Evolutionary conservation across 2,113 vertebrate species (phyloP).

Genomic region (Sinocyclocheilus anophthalmus): DNA sequence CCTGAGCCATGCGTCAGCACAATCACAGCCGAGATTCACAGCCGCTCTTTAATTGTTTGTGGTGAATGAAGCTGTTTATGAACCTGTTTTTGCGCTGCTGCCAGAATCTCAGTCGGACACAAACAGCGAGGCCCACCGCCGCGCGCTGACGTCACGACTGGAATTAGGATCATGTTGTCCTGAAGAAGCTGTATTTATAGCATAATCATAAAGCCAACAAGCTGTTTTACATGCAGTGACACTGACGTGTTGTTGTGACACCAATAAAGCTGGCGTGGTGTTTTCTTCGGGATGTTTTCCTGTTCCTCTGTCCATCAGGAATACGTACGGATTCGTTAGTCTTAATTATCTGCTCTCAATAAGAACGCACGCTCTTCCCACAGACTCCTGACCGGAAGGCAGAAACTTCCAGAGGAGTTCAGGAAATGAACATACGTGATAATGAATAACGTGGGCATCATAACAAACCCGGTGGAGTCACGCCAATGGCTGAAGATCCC

Average conservation of each 20-base stretch:
- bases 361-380: not conserved
- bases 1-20: not conserved
- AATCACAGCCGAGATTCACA: not conserved
- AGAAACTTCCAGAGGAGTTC: slow-evolving; percentile 10
- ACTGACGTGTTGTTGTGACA: not conserved
- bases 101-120: not conserved
- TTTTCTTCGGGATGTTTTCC: not conserved
- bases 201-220: not conserved
- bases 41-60: slow-evolving; percentile 10
- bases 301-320: not conserved
- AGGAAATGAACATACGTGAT: not conserved
- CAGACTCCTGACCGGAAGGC: not conserved
- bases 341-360: not conserved
- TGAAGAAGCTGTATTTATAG: slow-evolving; percentile 5
- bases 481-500: not conserved
- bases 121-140: not conserved
- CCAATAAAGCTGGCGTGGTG: not conserved
- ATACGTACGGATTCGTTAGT: not conserved
- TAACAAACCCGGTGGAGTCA: slow-evolving; percentile 21
- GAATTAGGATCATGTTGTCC: slow-evolving; percentile 13
- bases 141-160: slow-evolving; percentile 7
- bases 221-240: not conserved
- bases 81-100: not conserved
- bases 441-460: slow-evolving; percentile 26
- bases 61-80: not conserved